Percentiles rank a stretch among this genome's conserved stretches.
Evolutionary conservation across 2,888 invertebrate species (phyloP).

Genomic region (Halictus quadricinctus): DNA sequence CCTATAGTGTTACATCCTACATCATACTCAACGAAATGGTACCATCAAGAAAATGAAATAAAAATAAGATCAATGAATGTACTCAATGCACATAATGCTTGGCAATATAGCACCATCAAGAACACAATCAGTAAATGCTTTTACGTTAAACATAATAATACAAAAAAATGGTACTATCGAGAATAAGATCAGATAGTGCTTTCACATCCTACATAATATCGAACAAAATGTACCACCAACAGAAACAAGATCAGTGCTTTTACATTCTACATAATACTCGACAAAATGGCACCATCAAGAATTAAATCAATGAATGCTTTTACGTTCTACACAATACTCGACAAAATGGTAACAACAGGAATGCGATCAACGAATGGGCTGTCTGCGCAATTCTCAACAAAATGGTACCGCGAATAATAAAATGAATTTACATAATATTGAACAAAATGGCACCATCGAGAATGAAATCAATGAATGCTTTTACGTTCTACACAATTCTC

Average conservation of each 20-base stretch:
- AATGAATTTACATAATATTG: not conserved
- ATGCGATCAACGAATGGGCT: not conserved
- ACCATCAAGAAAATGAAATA: not conserved
- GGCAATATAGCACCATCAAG: no score
- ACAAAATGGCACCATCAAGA: not conserved
- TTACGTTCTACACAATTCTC: no score
- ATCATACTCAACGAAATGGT: not conserved
- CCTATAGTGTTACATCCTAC: not conserved
- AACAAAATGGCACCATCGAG: not conserved
- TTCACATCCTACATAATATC: not conserved
- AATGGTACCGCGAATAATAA: no score
- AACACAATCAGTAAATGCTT: not conserved
- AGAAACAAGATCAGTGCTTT: no score
- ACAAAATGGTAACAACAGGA: not conserved
- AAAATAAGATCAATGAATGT: no score
- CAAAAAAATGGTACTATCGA: not conserved
- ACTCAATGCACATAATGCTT: no score
- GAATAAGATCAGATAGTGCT: not conserved
- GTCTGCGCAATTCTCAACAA: no score
- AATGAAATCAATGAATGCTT: no score
- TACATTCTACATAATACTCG: no score
- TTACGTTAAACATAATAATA: not conserved
- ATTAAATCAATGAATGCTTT: not conserved
- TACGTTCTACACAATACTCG: not conserved
- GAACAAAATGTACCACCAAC: not conserved